A percentile compares a stretch with the other conserved stretches of the same genome.
Conservation (phyloP, 2,797 vertebrate genomes). For the Carcharodon carcharias region DNA sequence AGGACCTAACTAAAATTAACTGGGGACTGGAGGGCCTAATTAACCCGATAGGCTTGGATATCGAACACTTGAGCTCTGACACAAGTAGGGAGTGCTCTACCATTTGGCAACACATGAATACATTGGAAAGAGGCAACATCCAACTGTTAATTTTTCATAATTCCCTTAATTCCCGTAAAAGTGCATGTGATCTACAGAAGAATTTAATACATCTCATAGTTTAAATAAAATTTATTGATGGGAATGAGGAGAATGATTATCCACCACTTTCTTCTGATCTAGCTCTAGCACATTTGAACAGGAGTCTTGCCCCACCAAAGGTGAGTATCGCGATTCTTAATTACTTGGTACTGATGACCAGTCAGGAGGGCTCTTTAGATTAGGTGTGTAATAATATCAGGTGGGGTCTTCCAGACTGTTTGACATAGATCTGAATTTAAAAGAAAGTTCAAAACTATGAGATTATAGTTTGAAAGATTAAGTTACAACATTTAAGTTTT, state of each 20-base stretch:
- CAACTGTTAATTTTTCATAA: background rate
- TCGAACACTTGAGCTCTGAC: background rate
- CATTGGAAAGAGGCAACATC: background rate
- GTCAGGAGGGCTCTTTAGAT: background rate
- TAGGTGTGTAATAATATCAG: background rate
- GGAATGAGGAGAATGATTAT: background rate
- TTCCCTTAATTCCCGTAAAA: slow-evolving; percentile 24
- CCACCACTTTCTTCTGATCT: background rate
- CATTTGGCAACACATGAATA: background rate
- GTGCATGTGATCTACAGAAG: slow-evolving; percentile 18
- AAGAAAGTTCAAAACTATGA: background rate
- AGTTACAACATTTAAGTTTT: slow-evolving; percentile 13
- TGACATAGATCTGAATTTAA: background rate
- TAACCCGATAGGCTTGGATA: background rate
- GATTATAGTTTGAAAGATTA: background rate
- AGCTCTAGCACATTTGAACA: background rate
- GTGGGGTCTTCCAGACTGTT: background rate
- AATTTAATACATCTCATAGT: background rate
- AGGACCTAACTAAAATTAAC: background rate
- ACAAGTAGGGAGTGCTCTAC: background rate
- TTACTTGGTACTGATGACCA: background rate
- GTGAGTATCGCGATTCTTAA: background rate
- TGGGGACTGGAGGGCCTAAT: background rate
- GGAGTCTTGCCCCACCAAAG: background rate
- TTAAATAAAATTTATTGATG: background rate